Evolutionary conservation across 2,888 invertebrate species (phyloP), one percentile per base, ranked within the genome.

Genomic region (Sycophila texana): DNA sequence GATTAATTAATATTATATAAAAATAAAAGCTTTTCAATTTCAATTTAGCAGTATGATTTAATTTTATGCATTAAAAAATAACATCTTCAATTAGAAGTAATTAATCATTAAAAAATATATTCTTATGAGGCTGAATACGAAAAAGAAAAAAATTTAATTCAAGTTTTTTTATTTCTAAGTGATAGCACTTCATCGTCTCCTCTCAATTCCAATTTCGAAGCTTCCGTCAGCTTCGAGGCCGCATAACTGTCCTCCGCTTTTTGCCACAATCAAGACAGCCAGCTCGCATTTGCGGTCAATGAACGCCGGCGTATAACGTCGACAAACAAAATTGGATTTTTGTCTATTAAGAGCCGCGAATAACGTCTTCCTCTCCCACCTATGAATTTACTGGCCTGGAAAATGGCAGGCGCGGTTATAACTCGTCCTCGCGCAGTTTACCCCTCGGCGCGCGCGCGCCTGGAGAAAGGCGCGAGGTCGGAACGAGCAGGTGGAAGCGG

Each of bases 281-380:
- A 16, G 20, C 39, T 39, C 39, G 5, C 39, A 39, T 39, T 39
- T 39, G 39, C 39, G 39, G 39, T 39, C 39, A 39, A 39, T 39
- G 39, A 39, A 39, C 39, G 39, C 39, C 39, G 14, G 20, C 20
- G 18, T 20, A 14, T 16, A 39, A 47, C 30, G n/a, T 70, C 61
- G 39, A 68, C 68, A 70, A 77, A 72, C 60, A 67, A 78, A 81
- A 78, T 80, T 76, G 72, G 72, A 80, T 76, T 79, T 72, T 80
- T 49, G 55, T 60, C 80, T 67, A 72, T 80, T 80, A 80, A 76
- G 49, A 74, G 30, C 67, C 61, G 75, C 71, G 63, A 70, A 65
- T 66, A 75, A 71, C 57, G 60, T 66, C 4, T 16, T 49, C 30
- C 20, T 30, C 39, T 3, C 49, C 63, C 53, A 58, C 61, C 61